Conservation (phyloP, 2,797 vertebrate species). For the Hippopotamyrus pictus region DNA sequence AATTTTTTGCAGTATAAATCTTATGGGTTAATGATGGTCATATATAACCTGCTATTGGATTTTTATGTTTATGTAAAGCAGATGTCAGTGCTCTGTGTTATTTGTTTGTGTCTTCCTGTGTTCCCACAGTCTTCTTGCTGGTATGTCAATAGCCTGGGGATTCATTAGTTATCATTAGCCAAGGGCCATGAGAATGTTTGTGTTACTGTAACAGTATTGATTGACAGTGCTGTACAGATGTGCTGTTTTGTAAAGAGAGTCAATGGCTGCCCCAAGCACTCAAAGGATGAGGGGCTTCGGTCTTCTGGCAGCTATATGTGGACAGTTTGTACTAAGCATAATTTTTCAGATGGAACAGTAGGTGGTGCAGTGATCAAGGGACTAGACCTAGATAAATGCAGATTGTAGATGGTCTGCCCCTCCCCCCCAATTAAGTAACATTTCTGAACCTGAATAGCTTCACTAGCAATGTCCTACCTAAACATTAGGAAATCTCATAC, state of each 20-base stretch:
- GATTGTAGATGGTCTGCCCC: not conserved
- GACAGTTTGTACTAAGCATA: not conserved
- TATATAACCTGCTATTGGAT: not conserved
- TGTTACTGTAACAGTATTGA: slow-evolving; percentile 14
- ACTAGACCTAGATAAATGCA: not conserved
- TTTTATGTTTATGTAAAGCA: not conserved
- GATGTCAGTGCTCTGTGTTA: not conserved
- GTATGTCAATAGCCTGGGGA: not conserved
- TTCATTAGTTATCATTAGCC: slow-evolving; percentile 12
- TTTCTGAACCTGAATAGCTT: not conserved
- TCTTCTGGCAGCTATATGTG: not conserved
- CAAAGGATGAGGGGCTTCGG: not conserved
- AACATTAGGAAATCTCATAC: not conserved
- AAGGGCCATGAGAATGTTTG: not conserved
- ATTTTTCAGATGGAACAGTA: not conserved
- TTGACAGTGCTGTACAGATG: not conserved
- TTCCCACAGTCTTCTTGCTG: not conserved
- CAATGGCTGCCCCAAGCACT: not conserved
- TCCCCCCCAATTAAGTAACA: not conserved
- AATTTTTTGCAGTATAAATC: not conserved
- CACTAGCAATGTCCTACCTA: not conserved
- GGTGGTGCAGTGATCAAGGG: not conserved
- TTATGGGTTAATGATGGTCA: not conserved
- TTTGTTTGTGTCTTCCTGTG: not conserved
- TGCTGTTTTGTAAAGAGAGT: not conserved